A percentile compares a stretch with the other conserved stretches of the same genome.
phyloP scores from a whole-genome alignment of 1,140 invertebrate genomes.

The Cydia strobilella region DNA sequence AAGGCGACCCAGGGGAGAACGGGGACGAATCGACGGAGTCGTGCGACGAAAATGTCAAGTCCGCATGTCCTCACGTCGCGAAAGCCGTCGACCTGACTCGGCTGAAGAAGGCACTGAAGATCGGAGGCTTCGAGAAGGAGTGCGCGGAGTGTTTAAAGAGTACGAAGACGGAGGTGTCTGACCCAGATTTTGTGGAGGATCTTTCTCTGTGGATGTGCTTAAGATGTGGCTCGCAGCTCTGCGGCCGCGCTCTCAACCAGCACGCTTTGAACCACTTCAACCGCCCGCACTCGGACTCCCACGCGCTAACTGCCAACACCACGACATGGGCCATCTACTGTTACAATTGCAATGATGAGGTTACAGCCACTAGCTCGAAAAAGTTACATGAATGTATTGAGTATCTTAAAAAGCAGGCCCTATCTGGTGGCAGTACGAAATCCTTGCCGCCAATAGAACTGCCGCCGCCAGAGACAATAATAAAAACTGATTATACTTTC shows the following conservation, averaged over 20 bases:
- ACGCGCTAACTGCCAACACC: slow-evolving; percentile 87
- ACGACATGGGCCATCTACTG: slow-evolving; percentile 88
- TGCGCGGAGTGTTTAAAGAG: slow-evolving; percentile 83
- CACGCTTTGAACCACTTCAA: slow-evolving; percentile 90
- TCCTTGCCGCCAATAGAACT: slow-evolving; percentile 63
- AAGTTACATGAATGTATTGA: slow-evolving; percentile 84
- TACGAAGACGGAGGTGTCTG: slow-evolving; percentile 53
- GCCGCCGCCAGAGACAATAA: slow-evolving; percentile 57
- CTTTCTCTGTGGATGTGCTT: slow-evolving; percentile 85
- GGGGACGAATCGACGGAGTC: slow-evolving; percentile 83
- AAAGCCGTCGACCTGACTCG: slow-evolving; percentile 84
- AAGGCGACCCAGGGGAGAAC: slow-evolving; percentile 81
- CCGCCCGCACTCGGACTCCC: slow-evolving; percentile 87
- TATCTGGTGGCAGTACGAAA: slow-evolving; percentile 50
- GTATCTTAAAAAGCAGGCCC: slow-evolving; percentile 81
- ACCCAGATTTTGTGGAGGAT: slow-evolving; percentile 83
- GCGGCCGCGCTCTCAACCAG: slow-evolving; percentile 84
- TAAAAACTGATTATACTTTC: slow-evolving; percentile 51
- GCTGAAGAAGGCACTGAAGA: slow-evolving; percentile 83
- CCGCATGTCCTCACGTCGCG: slow-evolving; percentile 84
- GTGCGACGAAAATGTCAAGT: slow-evolving; percentile 80
- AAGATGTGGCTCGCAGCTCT: slow-evolving; percentile 87
- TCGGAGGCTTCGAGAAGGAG: slow-evolving; percentile 80
- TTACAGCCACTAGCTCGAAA: slow-evolving; percentile 81
- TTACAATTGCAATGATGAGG: slow-evolving; percentile 84